Percentiles rank a stretch among this genome's conserved stretches.
Conservation (phyloP, 1,140 invertebrate genomes). For the Hormaphis cornu region DNA sequence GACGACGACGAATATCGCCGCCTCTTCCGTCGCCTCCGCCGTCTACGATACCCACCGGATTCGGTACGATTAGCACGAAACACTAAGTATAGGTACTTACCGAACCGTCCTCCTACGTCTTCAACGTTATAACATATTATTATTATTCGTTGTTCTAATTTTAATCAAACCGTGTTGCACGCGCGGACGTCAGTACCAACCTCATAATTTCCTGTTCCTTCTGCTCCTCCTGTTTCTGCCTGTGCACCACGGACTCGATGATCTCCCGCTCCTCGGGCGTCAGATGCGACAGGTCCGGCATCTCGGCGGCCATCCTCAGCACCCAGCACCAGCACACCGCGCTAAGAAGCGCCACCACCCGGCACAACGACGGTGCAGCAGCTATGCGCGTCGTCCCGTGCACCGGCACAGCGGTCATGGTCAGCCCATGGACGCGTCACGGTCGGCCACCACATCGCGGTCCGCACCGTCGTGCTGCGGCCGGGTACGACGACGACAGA, state of each 20-base stretch:
- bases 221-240: conserved; percentile 94
- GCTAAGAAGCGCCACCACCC: conserved; percentile 31
- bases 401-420: conserved; percentile 25
- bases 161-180: neutral
- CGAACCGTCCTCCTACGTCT: no score
- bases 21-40: no score
- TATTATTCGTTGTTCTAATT: no score
- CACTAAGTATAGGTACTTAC: no score
- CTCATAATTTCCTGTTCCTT: conserved; percentile 89
- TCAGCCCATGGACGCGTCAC: conserved; percentile 31
- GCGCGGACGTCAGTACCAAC: conserved; percentile 51
- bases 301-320: conserved; percentile 46
- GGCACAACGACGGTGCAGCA: conserved; percentile 32
- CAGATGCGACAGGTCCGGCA: conserved; percentile 95
- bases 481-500: neutral
- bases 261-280: conserved; percentile 94
- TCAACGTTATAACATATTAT: no score
- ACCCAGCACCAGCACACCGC: conserved; percentile 23
- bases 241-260: conserved; percentile 91
- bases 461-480: neutral
- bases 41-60: no score
- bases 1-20: neutral
- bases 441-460: conserved; percentile 22
- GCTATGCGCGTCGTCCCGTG: conserved; percentile 31
- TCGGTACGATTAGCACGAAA: no score